Evolutionary conservation across 2,888 invertebrate genomes (phyloP).

Genomic region (Tetanocera ferruginea): DNA sequence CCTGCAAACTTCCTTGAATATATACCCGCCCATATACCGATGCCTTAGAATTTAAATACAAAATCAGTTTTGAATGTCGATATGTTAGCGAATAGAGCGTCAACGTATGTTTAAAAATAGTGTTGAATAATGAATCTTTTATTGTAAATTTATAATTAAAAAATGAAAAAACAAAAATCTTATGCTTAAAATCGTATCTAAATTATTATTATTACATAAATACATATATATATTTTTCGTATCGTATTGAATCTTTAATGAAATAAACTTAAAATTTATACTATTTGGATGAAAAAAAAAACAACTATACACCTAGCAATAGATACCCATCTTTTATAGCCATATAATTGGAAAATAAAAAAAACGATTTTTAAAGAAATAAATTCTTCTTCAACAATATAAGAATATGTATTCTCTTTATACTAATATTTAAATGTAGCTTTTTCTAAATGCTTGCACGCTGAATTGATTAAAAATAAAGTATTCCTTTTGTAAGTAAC

Average conservation of each 20-base stretch:
- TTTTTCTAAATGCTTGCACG: neutral
- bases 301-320: too few relatives aligned
- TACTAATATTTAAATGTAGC: neutral
- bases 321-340: neutral
- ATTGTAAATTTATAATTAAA: neutral
- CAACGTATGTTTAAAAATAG: neutral
- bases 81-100: neutral
- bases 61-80: conserved; percentile 34
- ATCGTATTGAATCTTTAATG: neutral
- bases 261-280: neutral
- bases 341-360: neutral
- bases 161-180: conserved; percentile 11
- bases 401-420: neutral
- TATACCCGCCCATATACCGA: conserved; percentile 71
- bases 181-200: neutral
- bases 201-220: neutral
- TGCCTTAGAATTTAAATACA: conserved; percentile 53
- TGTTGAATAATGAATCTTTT: conserved; percentile 16
- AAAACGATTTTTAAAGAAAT: neutral
- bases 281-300: too few relatives aligned
- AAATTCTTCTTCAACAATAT: neutral
- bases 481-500: conserved; percentile 9
- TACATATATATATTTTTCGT: conserved; percentile 21
- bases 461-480: neutral
- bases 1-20: conserved; percentile 82